Evolutionary conservation across 2,888 invertebrate species (phyloP), one percentile per base, ranked within the genome.

Genomic region (Cancer borealis): DNA sequence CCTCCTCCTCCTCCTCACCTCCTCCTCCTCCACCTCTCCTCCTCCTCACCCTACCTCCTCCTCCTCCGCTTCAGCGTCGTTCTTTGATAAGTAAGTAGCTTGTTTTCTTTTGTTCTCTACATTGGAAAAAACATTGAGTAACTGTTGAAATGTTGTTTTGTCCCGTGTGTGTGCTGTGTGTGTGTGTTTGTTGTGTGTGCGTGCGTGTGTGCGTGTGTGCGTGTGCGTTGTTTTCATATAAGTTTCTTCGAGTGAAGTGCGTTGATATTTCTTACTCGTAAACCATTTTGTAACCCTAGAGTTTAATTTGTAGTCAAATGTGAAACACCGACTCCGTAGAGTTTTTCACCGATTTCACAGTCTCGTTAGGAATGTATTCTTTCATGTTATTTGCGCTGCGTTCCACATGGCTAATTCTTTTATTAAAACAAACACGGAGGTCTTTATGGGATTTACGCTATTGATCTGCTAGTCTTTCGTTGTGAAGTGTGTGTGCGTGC

Each of bases 391-490:
- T 73, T 73, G 26, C 73, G 8, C 26, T 26, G 5, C n/a, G 8
- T 84, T 84, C 30, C 84, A 84, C 39, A 8, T 39, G 14, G 26
- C 39, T 84, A 39, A 14, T 17, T 39, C 84, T 39, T 10, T 84
- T 84, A n/a, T 39, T 30, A 39, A 84, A 39, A 84, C 84, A 84
- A 30, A 39, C 84, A 84, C 39, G 84, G 30, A 84, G 3, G 84
- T 84, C 39, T 84, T 84, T 84, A 84, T 84, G 84, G 84, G 12
- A 84, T 84, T 84, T 84, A 39, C 84, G 39, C 84, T 84, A 84
- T 84, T 84, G 84, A 84, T 84, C 84, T 84, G 84, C 39, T 39
- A 39, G 84, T 84, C 14, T 84, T 84, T 84, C 84, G 84, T 84
- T 84, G 84, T 84, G 84, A 84, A 84, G 84, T 84, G 84, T 84